These are phyloP conservation scores for Cryptotermes secundus DNA, from an alignment of 1,140 invertebrate species.

Conservation along the genomic window DNA sequence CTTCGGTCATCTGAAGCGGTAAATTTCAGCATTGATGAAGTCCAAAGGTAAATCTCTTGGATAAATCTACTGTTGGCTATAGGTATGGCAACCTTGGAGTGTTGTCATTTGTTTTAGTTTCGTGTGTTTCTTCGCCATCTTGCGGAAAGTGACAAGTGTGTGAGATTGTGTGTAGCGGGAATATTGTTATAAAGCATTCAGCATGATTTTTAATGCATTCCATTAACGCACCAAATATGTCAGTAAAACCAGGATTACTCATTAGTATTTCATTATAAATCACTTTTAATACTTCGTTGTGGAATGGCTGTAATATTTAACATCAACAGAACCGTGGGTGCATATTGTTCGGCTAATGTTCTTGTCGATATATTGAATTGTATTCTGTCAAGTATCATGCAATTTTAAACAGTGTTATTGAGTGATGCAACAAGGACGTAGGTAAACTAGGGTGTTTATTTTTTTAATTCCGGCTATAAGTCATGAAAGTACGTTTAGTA, in stretches of 20 bases:
- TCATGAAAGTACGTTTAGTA: not conserved
- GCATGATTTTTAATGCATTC: not conserved
- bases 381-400: not conserved
- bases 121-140: not conserved
- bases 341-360: not conserved
- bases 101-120: not conserved
- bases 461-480: not conserved
- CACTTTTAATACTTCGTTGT: not conserved
- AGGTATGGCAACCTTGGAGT: not conserved
- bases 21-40: no score
- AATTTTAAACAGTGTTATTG: not conserved
- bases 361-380: not conserved
- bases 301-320: not conserved
- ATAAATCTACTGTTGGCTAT: not conserved
- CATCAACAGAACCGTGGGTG: not conserved
- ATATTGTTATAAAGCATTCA: constrained; percentile 5
- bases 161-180: not conserved
- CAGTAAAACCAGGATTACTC: not conserved
- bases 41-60: no score
- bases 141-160: not conserved
- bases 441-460: not conserved
- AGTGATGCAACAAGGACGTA: not conserved
- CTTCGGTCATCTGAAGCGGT: no score
- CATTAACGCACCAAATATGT: not conserved
- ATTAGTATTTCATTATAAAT: not conserved